Conservation (phyloP, 2,888 invertebrate genomes). For the Ceraclea dissimilis region DNA sequence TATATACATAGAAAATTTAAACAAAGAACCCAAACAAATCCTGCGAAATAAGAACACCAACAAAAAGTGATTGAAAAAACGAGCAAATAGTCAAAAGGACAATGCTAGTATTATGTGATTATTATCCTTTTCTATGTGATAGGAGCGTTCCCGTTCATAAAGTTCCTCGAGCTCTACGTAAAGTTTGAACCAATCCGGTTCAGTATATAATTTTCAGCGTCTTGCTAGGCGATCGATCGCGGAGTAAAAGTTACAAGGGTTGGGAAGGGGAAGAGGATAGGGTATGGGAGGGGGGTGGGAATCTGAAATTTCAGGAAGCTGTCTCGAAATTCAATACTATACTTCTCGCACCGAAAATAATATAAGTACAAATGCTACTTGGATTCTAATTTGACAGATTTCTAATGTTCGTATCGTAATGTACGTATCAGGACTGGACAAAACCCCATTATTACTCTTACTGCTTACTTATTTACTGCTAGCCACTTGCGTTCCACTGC, state of each 20-base stretch:
- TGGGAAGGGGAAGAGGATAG: neutral
- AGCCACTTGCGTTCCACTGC: too few species aligned
- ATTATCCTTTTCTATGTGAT: too few species aligned
- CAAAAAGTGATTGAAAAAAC: neutral
- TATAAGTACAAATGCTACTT: too few species aligned
- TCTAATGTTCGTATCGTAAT: too few species aligned
- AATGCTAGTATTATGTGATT: too few species aligned
- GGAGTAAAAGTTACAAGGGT: neutral
- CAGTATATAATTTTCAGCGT: neutral
- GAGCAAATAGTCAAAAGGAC: neutral
- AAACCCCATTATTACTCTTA: too few species aligned
- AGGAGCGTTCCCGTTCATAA: neutral
- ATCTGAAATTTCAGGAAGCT: neutral
- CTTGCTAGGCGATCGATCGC: constrained; percentile 13
- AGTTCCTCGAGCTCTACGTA: neutral
- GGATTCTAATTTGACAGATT: too few species aligned
- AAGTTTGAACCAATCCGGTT: neutral
- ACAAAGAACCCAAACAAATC: neutral
- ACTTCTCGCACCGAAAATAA: too few species aligned
- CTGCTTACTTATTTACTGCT: too few species aligned
- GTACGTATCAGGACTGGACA: too few species aligned
- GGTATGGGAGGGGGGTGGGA: neutral
- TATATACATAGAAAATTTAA: neutral
- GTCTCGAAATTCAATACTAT: neutral
- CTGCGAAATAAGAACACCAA: neutral